Percentiles rank a stretch among this genome's conserved stretches.
phyloP scores from a whole-genome alignment of 2,113 vertebrate species.

The Oreochromis niloticus region DNA sequence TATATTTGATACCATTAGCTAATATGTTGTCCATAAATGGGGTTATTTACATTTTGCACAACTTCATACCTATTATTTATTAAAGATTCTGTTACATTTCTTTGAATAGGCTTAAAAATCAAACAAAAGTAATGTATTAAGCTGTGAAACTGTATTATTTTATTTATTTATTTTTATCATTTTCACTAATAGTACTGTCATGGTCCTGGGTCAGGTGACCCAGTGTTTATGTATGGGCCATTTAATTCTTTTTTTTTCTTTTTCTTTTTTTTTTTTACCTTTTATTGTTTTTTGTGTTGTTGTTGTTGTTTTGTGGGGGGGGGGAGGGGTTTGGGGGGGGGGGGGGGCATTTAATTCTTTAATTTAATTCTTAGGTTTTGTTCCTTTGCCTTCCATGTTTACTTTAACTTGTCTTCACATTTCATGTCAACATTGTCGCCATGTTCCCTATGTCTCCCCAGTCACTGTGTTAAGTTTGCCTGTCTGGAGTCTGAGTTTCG shows the following conservation, averaged over 20 bases:
- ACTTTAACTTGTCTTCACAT: background rate
- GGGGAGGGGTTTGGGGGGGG: too few species aligned
- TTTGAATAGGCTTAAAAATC: background rate
- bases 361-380: background rate
- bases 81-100: background rate
- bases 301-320: too few species aligned
- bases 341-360: background rate
- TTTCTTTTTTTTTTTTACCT: too few species aligned
- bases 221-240: too few species aligned
- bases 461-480: background rate
- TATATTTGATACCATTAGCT: background rate
- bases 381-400: background rate
- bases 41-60: background rate
- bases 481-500: background rate
- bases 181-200: too few species aligned
- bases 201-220: too few species aligned
- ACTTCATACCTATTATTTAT: background rate
- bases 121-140: background rate
- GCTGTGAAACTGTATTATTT: background rate
- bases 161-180: too few species aligned
- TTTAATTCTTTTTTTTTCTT: background rate
- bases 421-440: background rate
- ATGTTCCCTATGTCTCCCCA: background rate
- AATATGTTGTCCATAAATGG: background rate
- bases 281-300: too few species aligned